Evolutionary conservation across 2,888 invertebrate species (phyloP).

Genomic region (Epinotia nisella): DNA sequence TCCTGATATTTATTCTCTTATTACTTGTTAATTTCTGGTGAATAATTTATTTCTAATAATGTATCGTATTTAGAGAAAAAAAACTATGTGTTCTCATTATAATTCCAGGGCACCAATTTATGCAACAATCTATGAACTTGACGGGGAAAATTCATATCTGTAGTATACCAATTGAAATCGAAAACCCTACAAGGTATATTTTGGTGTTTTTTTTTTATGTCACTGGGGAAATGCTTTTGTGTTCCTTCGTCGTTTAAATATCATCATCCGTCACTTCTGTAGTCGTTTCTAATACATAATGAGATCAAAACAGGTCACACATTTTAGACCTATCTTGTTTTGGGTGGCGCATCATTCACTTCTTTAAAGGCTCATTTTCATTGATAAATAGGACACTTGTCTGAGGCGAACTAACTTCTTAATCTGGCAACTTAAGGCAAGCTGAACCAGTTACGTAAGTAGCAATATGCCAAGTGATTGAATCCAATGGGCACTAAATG

Average conservation of each 20-base stretch:
- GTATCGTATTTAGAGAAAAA: background rate
- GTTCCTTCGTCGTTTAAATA: constrained; percentile 50
- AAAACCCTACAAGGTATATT: constrained; percentile 26
- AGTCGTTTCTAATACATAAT: background rate
- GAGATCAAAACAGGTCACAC: background rate
- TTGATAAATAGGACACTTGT: too few species aligned
- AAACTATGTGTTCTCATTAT: constrained; percentile 41
- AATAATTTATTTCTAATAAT: too few species aligned
- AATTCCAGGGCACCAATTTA: constrained; percentile 70
- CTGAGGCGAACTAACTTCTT: too few species aligned
- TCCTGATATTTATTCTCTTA: too few species aligned
- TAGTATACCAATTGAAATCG: constrained; percentile 36
- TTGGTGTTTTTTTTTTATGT: constrained; percentile 48
- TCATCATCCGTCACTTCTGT: constrained; percentile 1
- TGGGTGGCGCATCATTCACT: background rate
- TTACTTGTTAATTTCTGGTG: too few species aligned
- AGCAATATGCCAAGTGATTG: too few species aligned
- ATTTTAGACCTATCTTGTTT: background rate
- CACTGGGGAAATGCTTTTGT: constrained; percentile 57
- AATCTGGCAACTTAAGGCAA: too few species aligned
- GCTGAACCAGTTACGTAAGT: too few species aligned
- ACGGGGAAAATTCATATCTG: constrained; percentile 59
- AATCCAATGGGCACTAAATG: too few species aligned
- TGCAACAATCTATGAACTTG: constrained; percentile 71
- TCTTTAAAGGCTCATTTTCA: background rate